Percentiles rank a stretch among this genome's conserved stretches.
Conservation (phyloP, 2,888 invertebrate genomes). For the Ophion obscuratus region DNA sequence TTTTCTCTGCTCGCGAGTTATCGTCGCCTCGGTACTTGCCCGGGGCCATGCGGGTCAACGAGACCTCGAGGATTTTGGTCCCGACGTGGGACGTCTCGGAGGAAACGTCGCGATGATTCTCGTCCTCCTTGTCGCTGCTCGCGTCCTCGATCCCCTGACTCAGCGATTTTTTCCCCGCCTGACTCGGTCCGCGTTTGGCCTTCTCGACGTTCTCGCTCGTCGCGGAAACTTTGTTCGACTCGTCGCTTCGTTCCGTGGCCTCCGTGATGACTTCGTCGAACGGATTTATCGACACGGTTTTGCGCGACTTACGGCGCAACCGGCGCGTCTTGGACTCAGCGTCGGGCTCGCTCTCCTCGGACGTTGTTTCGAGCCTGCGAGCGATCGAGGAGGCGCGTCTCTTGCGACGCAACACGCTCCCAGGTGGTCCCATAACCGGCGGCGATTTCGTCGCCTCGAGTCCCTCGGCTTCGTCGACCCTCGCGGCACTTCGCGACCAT, state of each 20-base stretch:
- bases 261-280: slow-evolving; percentile 41
- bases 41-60: slow-evolving; percentile 10
- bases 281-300: slow-evolving; percentile 48
- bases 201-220: not conserved
- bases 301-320: not conserved
- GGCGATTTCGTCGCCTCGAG: not conserved
- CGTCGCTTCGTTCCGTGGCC: not conserved
- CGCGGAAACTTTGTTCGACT: not conserved
- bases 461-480: not conserved
- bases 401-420: slow-evolving; percentile 19
- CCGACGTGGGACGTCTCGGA: not conserved
- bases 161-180: not conserved
- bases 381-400: slow-evolving; percentile 22
- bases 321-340: not conserved
- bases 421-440: slow-evolving; percentile 36
- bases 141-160: slow-evolving; percentile 17
- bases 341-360: slow-evolving; percentile 50
- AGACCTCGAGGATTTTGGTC: not conserved
- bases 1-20: not conserved
- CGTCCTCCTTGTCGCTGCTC: slow-evolving; percentile 27
- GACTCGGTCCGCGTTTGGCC: not conserved
- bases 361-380: slow-evolving; percentile 19
- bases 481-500: not conserved
- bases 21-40: not conserved
- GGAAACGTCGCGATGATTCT: not conserved